A percentile compares a stretch with the other conserved stretches of the same genome.
phyloP scores from a whole-genome alignment of 1,140 invertebrate species.

The Sitophilus oryzae region DNA sequence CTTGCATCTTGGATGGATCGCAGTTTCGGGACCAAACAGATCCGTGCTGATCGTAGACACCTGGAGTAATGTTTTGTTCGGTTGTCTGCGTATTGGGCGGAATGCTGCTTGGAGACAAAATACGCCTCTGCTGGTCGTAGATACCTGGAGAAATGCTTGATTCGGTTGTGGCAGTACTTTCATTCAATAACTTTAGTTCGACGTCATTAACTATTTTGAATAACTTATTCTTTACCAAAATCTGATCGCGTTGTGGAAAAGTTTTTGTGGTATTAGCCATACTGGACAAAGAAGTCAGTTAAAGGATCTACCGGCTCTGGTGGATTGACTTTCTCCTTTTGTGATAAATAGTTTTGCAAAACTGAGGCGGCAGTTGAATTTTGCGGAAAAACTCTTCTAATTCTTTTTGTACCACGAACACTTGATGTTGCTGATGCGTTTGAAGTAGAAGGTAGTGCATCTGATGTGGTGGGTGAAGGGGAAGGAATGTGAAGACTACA shows the following conservation, averaged over 20 bases:
- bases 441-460: conserved; percentile 6
- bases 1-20: no score
- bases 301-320: conserved; percentile 2
- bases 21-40: no score
- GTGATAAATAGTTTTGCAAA: conserved; percentile 9
- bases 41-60: no score
- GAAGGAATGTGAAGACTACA: conserved; percentile 12
- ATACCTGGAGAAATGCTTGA: conserved; percentile 6
- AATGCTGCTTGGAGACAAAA: no score
- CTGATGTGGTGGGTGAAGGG: conserved; percentile 11
- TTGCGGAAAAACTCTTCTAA: conserved; percentile 4
- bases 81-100: no score
- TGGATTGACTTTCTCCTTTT: conserved; percentile 3
- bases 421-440: conserved; percentile 4
- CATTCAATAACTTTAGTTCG: conserved; percentile 8
- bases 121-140: no score
- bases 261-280: conserved; percentile 9
- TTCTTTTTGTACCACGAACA: conserved; percentile 5
- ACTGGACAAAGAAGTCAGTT: conserved; percentile 5
- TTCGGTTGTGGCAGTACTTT: conserved; percentile 2
- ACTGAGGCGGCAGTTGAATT: conserved; percentile 8
- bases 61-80: no score
- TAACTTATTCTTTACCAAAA: conserved; percentile 8
- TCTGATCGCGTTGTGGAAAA: conserved; percentile 7
- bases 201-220: conserved; percentile 7